Evolutionary conservation across 1,140 invertebrate species (phyloP).

Genomic region (Drosophila bocki): DNA sequence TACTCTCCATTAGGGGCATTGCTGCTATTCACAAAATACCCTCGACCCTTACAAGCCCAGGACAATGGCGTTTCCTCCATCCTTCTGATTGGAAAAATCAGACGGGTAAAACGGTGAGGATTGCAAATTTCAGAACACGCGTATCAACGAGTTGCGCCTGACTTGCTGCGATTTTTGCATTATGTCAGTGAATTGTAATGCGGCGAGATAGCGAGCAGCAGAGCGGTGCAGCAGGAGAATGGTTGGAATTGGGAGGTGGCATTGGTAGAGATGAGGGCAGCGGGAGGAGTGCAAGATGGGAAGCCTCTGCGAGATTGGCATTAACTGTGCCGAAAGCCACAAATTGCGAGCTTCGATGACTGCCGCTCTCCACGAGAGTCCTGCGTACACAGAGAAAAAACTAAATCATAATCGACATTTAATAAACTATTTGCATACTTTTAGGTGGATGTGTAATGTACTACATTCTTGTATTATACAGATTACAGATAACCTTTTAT

Average conservation of each 20-base stretch:
- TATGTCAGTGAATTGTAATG: slow-evolving; percentile 65
- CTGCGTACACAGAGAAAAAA: background rate
- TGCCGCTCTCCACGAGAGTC: slow-evolving; percentile 18
- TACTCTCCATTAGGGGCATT: slow-evolving; percentile 8
- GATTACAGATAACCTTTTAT: background rate
- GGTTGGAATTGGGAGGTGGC: background rate
- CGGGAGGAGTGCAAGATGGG: background rate
- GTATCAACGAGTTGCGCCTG: slow-evolving; percentile 73
- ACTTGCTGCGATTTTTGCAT: slow-evolving; percentile 73
- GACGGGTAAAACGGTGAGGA: background rate
- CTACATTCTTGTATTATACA: background rate
- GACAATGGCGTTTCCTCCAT: slow-evolving; percentile 8
- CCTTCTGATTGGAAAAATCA: slow-evolving; percentile 7
- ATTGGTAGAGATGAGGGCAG: background rate
- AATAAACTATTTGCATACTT: background rate
- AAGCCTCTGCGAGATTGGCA: slow-evolving; percentile 62
- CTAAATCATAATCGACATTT: background rate
- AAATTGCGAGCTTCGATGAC: slow-evolving; percentile 63
- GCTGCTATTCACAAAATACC: slow-evolving; percentile 3
- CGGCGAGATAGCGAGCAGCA: slow-evolving; percentile 33
- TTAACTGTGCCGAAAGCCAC: slow-evolving; percentile 66
- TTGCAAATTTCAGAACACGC: slow-evolving; percentile 53
- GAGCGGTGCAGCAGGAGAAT: slow-evolving; percentile 14
- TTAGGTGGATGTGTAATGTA: background rate
- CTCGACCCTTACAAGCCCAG: slow-evolving; percentile 1